Percentiles rank a stretch among this genome's conserved stretches.
Conservation (phyloP, 2,797 vertebrate species). For the Craterocephalus amniculus region DNA sequence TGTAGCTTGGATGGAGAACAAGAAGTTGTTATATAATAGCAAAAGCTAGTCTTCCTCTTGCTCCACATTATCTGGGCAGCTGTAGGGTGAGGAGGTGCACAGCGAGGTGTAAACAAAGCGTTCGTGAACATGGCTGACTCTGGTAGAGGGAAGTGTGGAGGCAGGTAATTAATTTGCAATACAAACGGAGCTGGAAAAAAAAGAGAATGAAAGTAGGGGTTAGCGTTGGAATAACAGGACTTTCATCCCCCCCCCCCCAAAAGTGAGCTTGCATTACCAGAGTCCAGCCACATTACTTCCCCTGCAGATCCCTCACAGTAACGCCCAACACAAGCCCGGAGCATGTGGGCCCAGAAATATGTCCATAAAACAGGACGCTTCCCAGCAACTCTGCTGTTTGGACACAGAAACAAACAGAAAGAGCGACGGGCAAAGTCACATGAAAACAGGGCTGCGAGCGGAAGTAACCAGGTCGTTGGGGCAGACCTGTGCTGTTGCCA, state of each 20-base stretch:
- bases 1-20: conserved; percentile 26
- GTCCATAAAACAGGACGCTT: conserved; percentile 25
- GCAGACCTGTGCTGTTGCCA: conserved; percentile 81
- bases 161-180: conserved; percentile 61
- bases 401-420: conserved; percentile 21
- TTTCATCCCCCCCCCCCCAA: conserved; percentile 26
- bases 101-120: conserved; percentile 44
- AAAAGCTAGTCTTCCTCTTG: conserved; percentile 44
- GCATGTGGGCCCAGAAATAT: conserved; percentile 11
- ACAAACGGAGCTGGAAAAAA: conserved; percentile 31
- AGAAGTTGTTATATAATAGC: conserved; percentile 31
- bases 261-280: conserved; percentile 64
- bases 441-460: conserved; percentile 60
- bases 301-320: conserved; percentile 57
- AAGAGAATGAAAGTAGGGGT: conserved; percentile 41
- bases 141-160: conserved; percentile 33
- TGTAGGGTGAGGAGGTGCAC: conserved; percentile 37
- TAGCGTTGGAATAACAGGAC: conserved; percentile 67
- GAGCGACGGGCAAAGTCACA: conserved; percentile 24
- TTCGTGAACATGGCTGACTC: conserved; percentile 27
- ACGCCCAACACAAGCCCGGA: conserved; percentile 10
- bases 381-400: not conserved
- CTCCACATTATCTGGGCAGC: conserved; percentile 29
- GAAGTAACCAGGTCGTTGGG: conserved; percentile 72
- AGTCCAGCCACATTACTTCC: conserved; percentile 72